Base-by-base conservation (phyloP, 2,797 vertebrate species). In the Diplodus sargus region DNA sequence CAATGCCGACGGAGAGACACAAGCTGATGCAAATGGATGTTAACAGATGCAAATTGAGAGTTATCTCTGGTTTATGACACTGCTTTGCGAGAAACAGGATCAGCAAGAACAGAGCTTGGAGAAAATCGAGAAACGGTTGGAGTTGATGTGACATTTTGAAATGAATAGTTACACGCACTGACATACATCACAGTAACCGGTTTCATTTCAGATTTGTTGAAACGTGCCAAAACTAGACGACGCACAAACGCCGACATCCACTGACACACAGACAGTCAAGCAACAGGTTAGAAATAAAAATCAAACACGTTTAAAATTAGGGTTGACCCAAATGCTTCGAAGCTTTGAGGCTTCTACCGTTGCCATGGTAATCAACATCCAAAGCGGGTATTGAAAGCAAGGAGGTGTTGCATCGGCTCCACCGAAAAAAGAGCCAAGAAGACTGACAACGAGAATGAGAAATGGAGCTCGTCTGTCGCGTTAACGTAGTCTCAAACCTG, bases 21-120 rank as follows among this genome's bases (percentile, higher is more conserved):
- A 75, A 79, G 73, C 57, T 13, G 12, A 82, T 79, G 85, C 78
- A 89, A 86, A 90, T 63, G 13, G 1, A 3, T 51, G 30, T 15
- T 10, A 10, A 22, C 17, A 30, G 52, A 82, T 47, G 66, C 48
- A 87, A 78, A 84, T 4, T 10, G 39, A 51, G 28, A 51, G 51
- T n/a, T 16, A 42, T 45, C n/a, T 49, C 39, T 17, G 30, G 22
- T 18, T 54, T 18, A 4, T 57, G 58, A 51, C 13, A 9, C 4
- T n/a, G 47, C 22, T 74, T 30, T 16, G 8, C 5, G 57, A 34
- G 28, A 39, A 15, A 66, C 22, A 17, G 34, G 7, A 39, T 23
- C 20, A n/a, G 4, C 18, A 23, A 65, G 17, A 51, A 5, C 4
- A 25, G 11, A 3, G 14, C 25, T 7, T 39, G 11, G 7, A 48